Percentiles rank a stretch among this genome's conserved stretches.
phyloP scores from a whole-genome alignment of 2,888 invertebrate species.

The Trichopoda pennipes region DNA sequence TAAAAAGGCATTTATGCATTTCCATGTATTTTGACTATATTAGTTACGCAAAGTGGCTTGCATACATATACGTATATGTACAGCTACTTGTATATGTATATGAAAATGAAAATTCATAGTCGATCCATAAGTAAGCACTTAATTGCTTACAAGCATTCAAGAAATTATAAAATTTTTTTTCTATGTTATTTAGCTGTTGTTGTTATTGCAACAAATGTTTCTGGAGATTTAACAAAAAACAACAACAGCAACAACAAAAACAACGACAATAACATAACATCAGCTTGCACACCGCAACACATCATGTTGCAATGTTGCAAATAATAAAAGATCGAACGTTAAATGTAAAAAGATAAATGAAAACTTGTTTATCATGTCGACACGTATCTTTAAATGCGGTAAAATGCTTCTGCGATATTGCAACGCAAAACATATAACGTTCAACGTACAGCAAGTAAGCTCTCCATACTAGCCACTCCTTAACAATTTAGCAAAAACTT shows the following conservation, averaged over 20 bases:
- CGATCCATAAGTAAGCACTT: conserved; percentile 64
- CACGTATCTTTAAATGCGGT: conserved; percentile 72
- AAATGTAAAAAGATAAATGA: conserved; percentile 70
- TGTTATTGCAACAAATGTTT: conserved; percentile 71
- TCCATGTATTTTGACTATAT: neutral
- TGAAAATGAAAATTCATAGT: conserved; percentile 44
- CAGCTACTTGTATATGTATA: no score
- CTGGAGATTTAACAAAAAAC: conserved; percentile 60
- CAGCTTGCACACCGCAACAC: conserved; percentile 40
- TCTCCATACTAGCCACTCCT: conserved; percentile 64
- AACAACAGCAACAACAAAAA: conserved; percentile 54
- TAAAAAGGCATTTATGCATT: neutral
- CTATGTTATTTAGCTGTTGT: conserved; percentile 65
- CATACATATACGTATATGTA: neutral
- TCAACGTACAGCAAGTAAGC: conserved; percentile 38
- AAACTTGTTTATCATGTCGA: conserved; percentile 72
- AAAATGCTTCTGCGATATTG: conserved; percentile 71
- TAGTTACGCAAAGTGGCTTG: conserved; percentile 16
- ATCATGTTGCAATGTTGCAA: conserved; percentile 54
- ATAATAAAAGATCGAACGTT: conserved; percentile 67
- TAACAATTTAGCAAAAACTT: conserved; percentile 63
- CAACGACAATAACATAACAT: conserved; percentile 36
- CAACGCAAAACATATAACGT: conserved; percentile 41
- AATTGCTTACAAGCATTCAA: conserved; percentile 70
- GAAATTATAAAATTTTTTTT: conserved; percentile 68